phyloP scores from a whole-genome alignment of 2,888 invertebrate species.

The Electrophaes corylata region DNA sequence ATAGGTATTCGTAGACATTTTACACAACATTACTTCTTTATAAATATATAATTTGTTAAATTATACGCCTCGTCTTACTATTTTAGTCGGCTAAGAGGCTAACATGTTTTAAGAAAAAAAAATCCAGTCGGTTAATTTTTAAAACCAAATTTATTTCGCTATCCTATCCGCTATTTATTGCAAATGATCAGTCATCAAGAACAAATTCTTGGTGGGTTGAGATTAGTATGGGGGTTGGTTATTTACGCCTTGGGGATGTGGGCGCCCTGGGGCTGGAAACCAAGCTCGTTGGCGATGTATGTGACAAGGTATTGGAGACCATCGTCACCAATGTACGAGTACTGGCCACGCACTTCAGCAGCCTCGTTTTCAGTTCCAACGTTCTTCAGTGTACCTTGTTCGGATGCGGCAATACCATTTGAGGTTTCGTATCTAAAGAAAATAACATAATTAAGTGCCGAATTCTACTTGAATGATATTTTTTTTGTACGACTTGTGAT shows the following conservation, averaged over 20 bases:
- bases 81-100: too few relatives aligned
- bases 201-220: constrained; percentile 36
- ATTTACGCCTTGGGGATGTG: constrained; percentile 62
- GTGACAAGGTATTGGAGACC: constrained; percentile 71
- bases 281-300: constrained; percentile 81
- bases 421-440: constrained; percentile 56
- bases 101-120: too few relatives aligned
- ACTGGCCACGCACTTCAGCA: constrained; percentile 75
- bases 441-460: too few relatives aligned
- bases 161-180: constrained; percentile 44
- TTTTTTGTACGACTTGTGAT: too few relatives aligned
- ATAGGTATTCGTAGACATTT: too few relatives aligned
- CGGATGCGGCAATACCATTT: constrained; percentile 35
- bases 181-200: constrained; percentile 35
- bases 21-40: too few relatives aligned
- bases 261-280: constrained; percentile 75
- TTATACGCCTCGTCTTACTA: too few relatives aligned
- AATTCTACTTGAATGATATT: too few relatives aligned
- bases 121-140: too few relatives aligned
- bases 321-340: constrained; percentile 72
- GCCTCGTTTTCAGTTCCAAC: constrained; percentile 72
- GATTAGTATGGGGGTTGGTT: constrained; percentile 38
- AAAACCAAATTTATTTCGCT: constrained; percentile 46
- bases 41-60: too few relatives aligned
- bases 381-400: constrained; percentile 68